phyloP scores from a whole-genome alignment of 64 coral and sea anemone genomes.

The Platygyra sinensis region DNA sequence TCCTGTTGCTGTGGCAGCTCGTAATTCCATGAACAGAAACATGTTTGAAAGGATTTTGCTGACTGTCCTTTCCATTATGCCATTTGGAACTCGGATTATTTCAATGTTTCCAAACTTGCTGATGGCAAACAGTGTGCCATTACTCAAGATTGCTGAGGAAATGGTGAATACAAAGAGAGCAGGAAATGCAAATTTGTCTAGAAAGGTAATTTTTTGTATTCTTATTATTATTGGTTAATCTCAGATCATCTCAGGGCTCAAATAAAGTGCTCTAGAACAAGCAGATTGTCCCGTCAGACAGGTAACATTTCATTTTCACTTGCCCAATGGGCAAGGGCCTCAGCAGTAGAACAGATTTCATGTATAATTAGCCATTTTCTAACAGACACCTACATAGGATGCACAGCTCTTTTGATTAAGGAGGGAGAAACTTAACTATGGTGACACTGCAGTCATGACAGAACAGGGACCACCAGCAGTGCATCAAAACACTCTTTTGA shows the following conservation, averaged over 20 bases:
- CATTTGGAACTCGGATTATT: slow-evolving; percentile 5
- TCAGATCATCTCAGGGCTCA: neutral
- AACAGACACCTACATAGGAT: no score
- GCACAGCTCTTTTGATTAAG: no score
- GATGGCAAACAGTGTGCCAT: neutral
- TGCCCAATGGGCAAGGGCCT: no score
- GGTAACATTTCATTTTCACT: no score
- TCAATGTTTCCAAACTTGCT: neutral
- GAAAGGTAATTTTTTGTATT: neutral
- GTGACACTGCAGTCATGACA: no score
- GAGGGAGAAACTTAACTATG: no score
- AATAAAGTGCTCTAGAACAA: neutral
- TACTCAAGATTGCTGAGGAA: slow-evolving; percentile 11
- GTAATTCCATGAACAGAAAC: neutral
- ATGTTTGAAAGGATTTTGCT: neutral
- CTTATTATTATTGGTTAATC: neutral
- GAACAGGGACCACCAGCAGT: no score
- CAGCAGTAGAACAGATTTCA: no score
- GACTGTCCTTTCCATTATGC: neutral
- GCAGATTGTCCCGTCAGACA: neutral
- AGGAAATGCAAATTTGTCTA: neutral
- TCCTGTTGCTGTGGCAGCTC: slow-evolving; percentile 2
- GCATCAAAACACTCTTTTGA: no score
- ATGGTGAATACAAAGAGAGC: slow-evolving; percentile 23
- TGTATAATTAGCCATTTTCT: no score